Base-by-base conservation (phyloP, 1,140 invertebrate species). In the Bathynomus jamesi region DNA sequence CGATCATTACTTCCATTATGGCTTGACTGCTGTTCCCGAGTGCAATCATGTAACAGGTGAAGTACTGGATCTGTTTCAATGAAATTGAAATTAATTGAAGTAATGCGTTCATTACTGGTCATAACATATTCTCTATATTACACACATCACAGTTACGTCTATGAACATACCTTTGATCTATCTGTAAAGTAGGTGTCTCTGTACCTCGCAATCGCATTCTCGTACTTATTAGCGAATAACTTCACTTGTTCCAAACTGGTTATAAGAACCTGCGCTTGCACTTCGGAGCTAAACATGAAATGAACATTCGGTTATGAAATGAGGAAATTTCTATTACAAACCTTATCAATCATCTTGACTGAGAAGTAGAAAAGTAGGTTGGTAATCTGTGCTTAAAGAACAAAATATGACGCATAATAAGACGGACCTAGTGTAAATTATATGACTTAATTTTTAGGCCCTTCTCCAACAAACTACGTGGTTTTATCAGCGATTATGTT, bases 1-100 rank as follows among this genome's bases (percentile, higher is more conserved):
- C 90, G 76, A 90, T 88, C 46, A 93, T 90, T 69, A 96, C 85
- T 77, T 95, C 91, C 28, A 89, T 87, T 83, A 96, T 91, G 79
- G 92, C 89, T 70, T 92, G 83, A 80, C 94, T 95, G 83, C 96
- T 96, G 83, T 97, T 96, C 13, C 94, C 88, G 73, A 94, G 90
- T 0, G 92, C 93, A 73, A 96, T 95, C 86, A 96, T 94, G 82
- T 95, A 94, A 79, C 95, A 91, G 0, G 95, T 94, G 81, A 93
- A 96, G 82, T 90, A 93, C 61, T 87, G 89, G 40, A 91, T 85
- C 80, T 85, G n/a, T n/a, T n/a, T n/a, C n/a, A n/a, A 80, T 11
- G 73, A 64, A 5, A 31, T 27, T 28, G 17, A n/a, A 67, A 53
- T 46, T 63, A 17, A 28, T 7, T 13, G 7, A 24, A 73, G 71